A percentile compares a stretch with the other conserved stretches of the same genome.
Conservation (phyloP, 1,140 invertebrate genomes). For the Choristoneura fumiferana region DNA sequence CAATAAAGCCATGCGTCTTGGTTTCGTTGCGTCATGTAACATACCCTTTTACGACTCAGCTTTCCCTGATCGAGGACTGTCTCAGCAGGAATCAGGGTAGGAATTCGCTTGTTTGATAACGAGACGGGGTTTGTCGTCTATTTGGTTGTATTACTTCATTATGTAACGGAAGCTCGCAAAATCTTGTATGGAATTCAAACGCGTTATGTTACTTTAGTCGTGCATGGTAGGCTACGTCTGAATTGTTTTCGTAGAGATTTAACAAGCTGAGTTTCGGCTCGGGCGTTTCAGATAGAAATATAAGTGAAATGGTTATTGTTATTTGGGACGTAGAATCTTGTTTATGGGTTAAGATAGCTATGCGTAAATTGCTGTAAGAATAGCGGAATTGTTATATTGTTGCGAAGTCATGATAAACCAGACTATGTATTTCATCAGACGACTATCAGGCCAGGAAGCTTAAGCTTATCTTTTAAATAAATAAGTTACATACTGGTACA, state of each 20-base stretch:
- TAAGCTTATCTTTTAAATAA: no score
- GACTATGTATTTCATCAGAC: no score
- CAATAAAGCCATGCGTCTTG: slow-evolving; percentile 10
- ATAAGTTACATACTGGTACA: no score
- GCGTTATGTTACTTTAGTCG: neutral
- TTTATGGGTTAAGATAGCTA: no score
- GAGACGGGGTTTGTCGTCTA: slow-evolving; percentile 1
- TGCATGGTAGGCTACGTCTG: slow-evolving; percentile 8
- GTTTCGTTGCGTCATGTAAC: slow-evolving; percentile 3
- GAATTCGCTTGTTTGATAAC: no score
- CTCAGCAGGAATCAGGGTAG: neutral
- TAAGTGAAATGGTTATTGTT: no score
- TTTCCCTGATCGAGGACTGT: neutral
- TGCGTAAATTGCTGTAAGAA: no score
- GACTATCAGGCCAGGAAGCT: no score
- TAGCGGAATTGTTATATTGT: no score
- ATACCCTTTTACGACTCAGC: neutral
- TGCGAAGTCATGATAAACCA: no score
- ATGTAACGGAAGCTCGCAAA: slow-evolving; percentile 1
- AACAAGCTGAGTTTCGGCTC: neutral
- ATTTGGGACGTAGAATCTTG: no score
- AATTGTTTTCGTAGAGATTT: slow-evolving; percentile 13
- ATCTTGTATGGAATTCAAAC: slow-evolving; percentile 9
- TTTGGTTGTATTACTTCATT: slow-evolving; percentile 9
- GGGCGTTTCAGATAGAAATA: neutral